Evolutionary conservation across 2,113 vertebrate species (phyloP), one percentile per base, ranked within the genome.

Genomic region (Spizaetus ornatus): DNA sequence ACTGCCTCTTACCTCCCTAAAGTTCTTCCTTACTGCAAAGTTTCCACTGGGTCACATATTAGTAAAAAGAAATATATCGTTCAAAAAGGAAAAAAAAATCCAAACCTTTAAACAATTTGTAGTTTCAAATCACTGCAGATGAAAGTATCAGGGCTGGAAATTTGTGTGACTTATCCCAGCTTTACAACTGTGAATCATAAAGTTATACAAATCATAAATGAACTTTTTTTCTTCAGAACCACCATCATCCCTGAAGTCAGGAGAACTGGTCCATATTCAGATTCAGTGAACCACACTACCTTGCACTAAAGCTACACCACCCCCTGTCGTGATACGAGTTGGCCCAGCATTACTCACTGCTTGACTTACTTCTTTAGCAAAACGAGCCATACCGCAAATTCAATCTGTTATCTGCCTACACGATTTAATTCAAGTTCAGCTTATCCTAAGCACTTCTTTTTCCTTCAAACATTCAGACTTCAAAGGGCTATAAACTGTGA

Each of bases 381-480:
- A 96, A 93, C 8, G 34, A 81, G 70, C 69, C 77, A 67, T 84
- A 9, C 17, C 48, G 15, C 18, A 81, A 82, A 92, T 80, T 82
- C 93, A 69, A 29, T 62, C 88, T 36, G 31, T 58, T 77, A 74
- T 61, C 84, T 95, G 87, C 81, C 88, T 43, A 61, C 56, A 77
- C 12, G 0, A 67, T 92, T 94, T 91, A 93, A 95, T 82, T 91
- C 81, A 70, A 77, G 94, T 65, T 95, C 85, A 88, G 48, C 58
- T 96, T 90, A 81, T 65, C 85, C 77, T 61, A 65, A 95, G 80
- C n/a, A 63, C 50, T 81, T 86, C 63, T 84, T 86, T 85, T 71
- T 67, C 95, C 63, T 93, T 95, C 93, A 94, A 74, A 96, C 61
- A 88, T 2, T 22, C n/a, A 67, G 90, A 88, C 92, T 96, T 97